Percentiles rank a stretch among this genome's conserved stretches.
Conservation (phyloP, 2,888 invertebrate genomes). For the Cryptus armator region DNA sequence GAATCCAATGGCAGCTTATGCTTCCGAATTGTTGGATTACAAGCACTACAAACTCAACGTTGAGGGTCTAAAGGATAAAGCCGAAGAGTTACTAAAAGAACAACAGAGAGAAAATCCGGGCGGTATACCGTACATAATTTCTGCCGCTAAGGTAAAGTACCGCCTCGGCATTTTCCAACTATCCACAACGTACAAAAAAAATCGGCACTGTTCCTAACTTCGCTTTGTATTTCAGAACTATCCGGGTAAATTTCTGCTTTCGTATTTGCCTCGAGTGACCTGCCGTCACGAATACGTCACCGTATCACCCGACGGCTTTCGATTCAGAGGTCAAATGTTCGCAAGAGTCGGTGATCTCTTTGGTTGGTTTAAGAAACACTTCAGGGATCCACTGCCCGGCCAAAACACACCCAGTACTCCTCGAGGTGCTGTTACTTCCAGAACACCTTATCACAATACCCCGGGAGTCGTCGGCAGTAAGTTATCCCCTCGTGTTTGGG, state of each 20-base stretch:
- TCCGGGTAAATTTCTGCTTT: slow-evolving; percentile 97
- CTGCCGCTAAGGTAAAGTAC: slow-evolving; percentile 89
- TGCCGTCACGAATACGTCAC: slow-evolving; percentile 97
- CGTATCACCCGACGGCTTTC: slow-evolving; percentile 96
- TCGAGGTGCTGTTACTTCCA: slow-evolving; percentile 86
- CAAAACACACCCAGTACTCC: slow-evolving; percentile 91
- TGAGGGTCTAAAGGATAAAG: slow-evolving; percentile 93
- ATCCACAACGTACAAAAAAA: neutral
- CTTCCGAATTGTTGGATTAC: slow-evolving; percentile 95
- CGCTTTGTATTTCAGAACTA: slow-evolving; percentile 86
- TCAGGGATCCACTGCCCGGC: slow-evolving; percentile 94
- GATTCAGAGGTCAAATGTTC: slow-evolving; percentile 95
- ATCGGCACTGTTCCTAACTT: neutral
- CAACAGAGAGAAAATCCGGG: slow-evolving; percentile 95
- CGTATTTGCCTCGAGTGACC: slow-evolving; percentile 95
- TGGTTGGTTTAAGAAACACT: slow-evolving; percentile 99
- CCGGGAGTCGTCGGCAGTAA: slow-evolving; percentile 81
- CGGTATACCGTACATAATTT: slow-evolving; percentile 95
- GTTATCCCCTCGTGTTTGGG: neutral
- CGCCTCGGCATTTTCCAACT: neutral
- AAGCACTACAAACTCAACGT: slow-evolving; percentile 94
- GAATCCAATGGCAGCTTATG: slow-evolving; percentile 98
- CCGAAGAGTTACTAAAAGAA: slow-evolving; percentile 94
- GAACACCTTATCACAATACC: slow-evolving; percentile 88
- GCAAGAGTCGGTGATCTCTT: slow-evolving; percentile 92